Evolutionary conservation across 2,888 invertebrate genomes (phyloP).

Genomic region (Hydroisotoma schaefferi): DNA sequence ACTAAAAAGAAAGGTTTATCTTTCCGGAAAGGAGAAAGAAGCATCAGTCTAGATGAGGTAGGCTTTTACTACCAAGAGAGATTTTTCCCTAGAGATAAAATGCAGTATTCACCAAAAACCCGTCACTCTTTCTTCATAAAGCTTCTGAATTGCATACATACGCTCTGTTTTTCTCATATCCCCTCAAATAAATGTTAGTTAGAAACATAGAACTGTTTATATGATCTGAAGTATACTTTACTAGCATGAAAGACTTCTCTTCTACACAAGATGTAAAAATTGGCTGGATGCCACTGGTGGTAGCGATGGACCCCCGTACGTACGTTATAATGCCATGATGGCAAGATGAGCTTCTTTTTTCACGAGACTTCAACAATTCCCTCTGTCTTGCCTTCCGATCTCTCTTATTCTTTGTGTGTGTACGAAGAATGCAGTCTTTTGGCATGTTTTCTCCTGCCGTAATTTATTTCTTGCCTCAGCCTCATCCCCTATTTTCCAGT

Average conservation of each 20-base stretch:
- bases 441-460: slow-evolving; percentile 11
- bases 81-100: too few species aligned
- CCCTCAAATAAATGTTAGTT: too few species aligned
- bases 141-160: too few species aligned
- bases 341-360: slow-evolving; percentile 5
- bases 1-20: slow-evolving; percentile 3
- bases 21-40: slow-evolving; percentile 2
- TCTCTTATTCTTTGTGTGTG: background rate
- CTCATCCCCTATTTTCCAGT: background rate
- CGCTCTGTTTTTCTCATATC: too few species aligned
- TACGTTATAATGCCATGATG: slow-evolving; percentile 10
- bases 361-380: too few species aligned
- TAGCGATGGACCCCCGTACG: background rate
- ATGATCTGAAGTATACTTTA: too few species aligned
- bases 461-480: slow-evolving; percentile 15
- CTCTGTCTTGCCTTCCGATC: slow-evolving; percentile 9
- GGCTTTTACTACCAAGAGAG: too few species aligned
- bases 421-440: slow-evolving; percentile 6
- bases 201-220: too few species aligned
- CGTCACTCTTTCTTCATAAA: too few species aligned
- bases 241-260: too few species aligned
- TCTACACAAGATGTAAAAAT: slow-evolving; percentile 1
- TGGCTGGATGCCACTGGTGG: slow-evolving; percentile 10
- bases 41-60: too few species aligned
- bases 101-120: too few species aligned